Evolutionary conservation across 2,888 invertebrate genomes (phyloP), one percentile per base, ranked within the genome.

Genomic region (Nephrotoma guestfalica): DNA sequence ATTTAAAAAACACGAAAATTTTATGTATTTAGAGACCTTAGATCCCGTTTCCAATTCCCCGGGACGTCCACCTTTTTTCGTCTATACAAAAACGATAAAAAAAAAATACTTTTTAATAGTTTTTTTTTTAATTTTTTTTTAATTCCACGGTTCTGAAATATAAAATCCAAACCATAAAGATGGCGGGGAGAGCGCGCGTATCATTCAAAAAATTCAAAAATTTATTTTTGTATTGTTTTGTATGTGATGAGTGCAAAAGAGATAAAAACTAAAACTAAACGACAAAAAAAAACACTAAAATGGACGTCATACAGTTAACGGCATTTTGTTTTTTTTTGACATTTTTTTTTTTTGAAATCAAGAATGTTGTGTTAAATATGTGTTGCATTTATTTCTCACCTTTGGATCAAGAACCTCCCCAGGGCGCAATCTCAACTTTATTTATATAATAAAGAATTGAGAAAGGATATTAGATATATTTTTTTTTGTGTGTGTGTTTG

Each of bases 371-470:
- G 30, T 30, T 30, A 71, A 57, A 57, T 30, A 71, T 71, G 6
- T 71, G 71, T 30, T 71, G 71, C 30, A 71, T 30, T 71, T 71
- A 43, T 86, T 87, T 90, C 91, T 91, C 91, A 95, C 95, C 95
- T 95, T 95, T 91, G 93, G 92, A 92, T 95, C 95, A 92, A 93
- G 93, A 91, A 95, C 94, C 93, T 95, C 95, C 92, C 95, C 95
- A 91, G 95, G 95, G 92, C 95, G 95, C 93, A 95, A 95, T 93
- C 93, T 94, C 87, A 91, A 90, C 91, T 91, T 91, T 88, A 71
- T 71, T 71, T 30, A 30, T 71, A 91, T 89, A 88, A 87, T 88
- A 87, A 18, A 43, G 42, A 85, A 41, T 41, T 85, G 84, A 71
- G 71, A 71, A 51, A 71, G 71, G 71, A 30, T 71, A 71, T 71